Percentiles rank a stretch among this genome's conserved stretches.
These are phyloP conservation scores for Diarsia brunnea DNA, from an alignment of 2,888 invertebrate species.

Conservation along the genomic window DNA sequence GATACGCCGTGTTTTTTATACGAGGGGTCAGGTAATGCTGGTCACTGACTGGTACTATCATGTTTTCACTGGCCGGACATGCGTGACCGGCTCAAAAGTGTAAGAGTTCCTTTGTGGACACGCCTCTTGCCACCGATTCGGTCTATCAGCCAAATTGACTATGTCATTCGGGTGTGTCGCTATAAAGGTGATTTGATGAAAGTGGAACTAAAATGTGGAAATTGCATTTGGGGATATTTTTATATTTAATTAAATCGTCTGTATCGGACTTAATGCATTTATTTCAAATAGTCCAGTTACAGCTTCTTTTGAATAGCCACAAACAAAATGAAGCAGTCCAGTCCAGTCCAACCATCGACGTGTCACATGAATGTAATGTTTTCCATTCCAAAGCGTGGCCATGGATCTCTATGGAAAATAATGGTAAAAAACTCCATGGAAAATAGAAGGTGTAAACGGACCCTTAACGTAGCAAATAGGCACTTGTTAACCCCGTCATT, in stretches of 20 bases:
- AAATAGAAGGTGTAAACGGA: not conserved
- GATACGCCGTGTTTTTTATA: no score
- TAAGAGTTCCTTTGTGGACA: conserved; percentile 69
- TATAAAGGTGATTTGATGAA: conserved; percentile 60
- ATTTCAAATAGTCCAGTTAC: not conserved
- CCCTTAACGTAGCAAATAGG: no score
- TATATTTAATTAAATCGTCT: not conserved
- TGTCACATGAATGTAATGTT: not conserved
- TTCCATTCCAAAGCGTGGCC: not conserved
- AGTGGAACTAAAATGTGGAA: conserved; percentile 61
- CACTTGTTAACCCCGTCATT: no score
- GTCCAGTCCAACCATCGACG: not conserved
- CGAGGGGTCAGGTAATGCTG: no score
- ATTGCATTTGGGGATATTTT: conserved; percentile 15
- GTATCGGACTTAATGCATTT: not conserved
- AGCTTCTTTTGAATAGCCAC: not conserved
- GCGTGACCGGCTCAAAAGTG: conserved; percentile 65
- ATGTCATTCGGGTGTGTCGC: conserved; percentile 71
- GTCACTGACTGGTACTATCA: conserved; percentile 3
- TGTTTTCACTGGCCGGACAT: conserved; percentile 64
- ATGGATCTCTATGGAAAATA: not conserved
- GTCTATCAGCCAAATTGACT: conserved; percentile 73
- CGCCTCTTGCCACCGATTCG: conserved; percentile 72
- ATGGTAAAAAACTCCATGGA: not conserved
- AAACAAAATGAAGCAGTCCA: no score